These are phyloP conservation scores for human (Homo sapiens) DNA, from an alignment of 2,113 vertebrate species.

Conservation along the genomic window DNA sequence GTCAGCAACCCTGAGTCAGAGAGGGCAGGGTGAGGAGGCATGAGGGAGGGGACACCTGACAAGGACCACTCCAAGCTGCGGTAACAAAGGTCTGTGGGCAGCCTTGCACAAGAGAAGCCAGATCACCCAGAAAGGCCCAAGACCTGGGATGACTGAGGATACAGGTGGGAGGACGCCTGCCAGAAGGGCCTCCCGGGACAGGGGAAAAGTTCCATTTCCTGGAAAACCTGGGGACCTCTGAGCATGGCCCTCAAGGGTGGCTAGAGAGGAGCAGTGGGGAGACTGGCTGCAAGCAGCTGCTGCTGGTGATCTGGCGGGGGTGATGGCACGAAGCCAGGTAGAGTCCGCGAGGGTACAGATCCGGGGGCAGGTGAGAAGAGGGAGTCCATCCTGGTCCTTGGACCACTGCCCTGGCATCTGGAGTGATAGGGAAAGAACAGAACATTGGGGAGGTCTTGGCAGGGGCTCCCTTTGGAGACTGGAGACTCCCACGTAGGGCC, in stretches of 20 bases:
- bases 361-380: rapidly evolving
- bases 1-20: background rate
- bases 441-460: no score
- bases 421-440: background rate
- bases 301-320: no score
- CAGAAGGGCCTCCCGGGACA: background rate
- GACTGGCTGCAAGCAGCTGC: background rate
- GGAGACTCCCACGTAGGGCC: background rate
- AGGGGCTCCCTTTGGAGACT: background rate
- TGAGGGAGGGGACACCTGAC: background rate
- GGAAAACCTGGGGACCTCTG: background rate
- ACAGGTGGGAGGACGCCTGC: rapidly evolving
- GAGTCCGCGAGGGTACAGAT: background rate
- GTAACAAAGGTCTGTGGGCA: background rate
- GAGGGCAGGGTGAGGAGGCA: background rate
- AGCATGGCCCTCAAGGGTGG: background rate
- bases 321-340: background rate
- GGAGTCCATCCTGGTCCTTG: background rate
- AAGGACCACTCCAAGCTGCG: background rate
- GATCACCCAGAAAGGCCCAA: background rate
- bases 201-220: background rate
- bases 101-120: background rate
- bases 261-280: background rate
- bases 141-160: no score
- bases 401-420: background rate